Base-by-base conservation (phyloP, 1,140 invertebrate genomes). In the Pteromalus puparum region DNA sequence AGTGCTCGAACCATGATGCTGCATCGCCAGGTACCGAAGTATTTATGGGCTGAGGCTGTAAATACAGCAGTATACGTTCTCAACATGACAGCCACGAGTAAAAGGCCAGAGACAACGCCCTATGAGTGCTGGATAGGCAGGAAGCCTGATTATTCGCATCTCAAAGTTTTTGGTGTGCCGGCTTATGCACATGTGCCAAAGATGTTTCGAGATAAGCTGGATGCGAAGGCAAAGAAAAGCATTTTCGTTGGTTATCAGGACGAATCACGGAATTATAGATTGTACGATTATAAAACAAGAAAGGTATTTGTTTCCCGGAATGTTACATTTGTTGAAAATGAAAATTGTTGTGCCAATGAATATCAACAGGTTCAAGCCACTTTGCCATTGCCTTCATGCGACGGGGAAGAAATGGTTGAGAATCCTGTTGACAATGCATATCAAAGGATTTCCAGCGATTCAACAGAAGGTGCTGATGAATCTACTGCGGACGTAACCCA, bases 51-150 rank as follows among this genome's bases (percentile, higher is more conserved):
- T 34, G 30, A 34, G 6, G 30, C 30, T 34, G 30, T 92, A 0
- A 87, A 89, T 53, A 93, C 91, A 9, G 90, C 90, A 3, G 87
- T 87, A 18, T 90, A 92, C 73, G 78, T 91, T 21, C 34, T 82
- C 3, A 87, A 85, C 21, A 34, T 75, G 13, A 88, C 89, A 48
- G 83, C 87, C 80, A 46, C 38, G 84, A 87, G 21, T 34, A 42
- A 67, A 30, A 92, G 91, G 90, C 86, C 82, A 88, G 89, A 88
- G 81, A 87, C 82, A 83, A 93, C 91, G 89, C 93, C 93, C 87
- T 89, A 92, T 88, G 30, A 34, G 30, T 34, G 30, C 30, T 34
- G 3, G 4, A 34, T 5, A 34, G 30, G 4, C 30, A 34, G 3
- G 3, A 34, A 34, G 30, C 30, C 30, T 4, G 30, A 87, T 94